Base-by-base conservation (phyloP, 2,888 invertebrate genomes). In the Strigamia crassipes region DNA sequence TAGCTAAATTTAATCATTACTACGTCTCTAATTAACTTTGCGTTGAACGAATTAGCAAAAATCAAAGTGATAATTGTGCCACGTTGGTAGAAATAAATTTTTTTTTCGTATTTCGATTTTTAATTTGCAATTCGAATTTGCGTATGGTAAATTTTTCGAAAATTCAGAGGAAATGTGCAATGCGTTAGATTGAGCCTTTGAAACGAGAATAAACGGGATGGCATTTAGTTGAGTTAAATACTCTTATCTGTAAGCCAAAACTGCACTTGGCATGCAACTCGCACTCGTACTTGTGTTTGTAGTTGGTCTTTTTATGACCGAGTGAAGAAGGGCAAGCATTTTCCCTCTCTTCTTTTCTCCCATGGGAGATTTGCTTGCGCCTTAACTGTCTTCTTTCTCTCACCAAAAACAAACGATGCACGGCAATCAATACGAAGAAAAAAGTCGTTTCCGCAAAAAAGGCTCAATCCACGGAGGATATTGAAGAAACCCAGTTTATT, bases 271-370 rank as follows among this genome's bases (percentile, higher is more conserved):
- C 73, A 73, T 73, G 73, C 73, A 73, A 73, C 73, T 27, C 73
- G 31, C 73, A 31, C 23, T 27, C 73, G 73, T 73, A 31, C 73
- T 73, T 31, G 73, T 73, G 31, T 73, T 73, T 73, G 73, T 73
- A 73, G 73, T 73, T 73, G 73, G 73, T 73, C 73, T 73, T 73
- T 73, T 73, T 73, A 73, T 73, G 73, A 73, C 73, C 73, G 27
- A 73, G 73, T 73, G 73, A 73, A 73, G 73, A 73, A 73, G 73
- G 73, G 73, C 73, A 73, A 73, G 73, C 73, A 73, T 73, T 73
- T 73, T 15, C 27, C 73, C 31, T 73, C 73, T 73, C 73, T 31
- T n/a, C 15, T 73, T 15, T 13, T 31, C 73, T 73, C 73, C 73
- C 73, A 1, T 73, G 73, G 73, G 73, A 73, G 73, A 27, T 73